Conservation (phyloP, 2,113 vertebrate genomes). For the Phoenicopterus ruber region DNA sequence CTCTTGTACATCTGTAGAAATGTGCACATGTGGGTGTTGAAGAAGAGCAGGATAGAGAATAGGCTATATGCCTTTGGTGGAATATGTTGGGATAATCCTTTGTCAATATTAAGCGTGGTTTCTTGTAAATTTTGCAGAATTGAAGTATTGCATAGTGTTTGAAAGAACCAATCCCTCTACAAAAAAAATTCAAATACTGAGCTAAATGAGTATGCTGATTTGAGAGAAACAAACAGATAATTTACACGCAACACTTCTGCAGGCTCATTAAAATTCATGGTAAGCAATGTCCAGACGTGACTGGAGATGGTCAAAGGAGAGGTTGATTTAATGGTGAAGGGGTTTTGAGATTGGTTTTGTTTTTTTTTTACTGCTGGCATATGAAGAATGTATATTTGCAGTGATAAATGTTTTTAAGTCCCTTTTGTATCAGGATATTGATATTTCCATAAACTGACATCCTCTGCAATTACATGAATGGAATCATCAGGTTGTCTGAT, state of each 20-base stretch:
- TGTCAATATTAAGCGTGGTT: background rate
- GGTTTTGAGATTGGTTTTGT: background rate
- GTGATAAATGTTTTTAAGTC: background rate
- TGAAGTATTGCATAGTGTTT: background rate
- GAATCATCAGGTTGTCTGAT: background rate
- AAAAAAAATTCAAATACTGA: background rate
- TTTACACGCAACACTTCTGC: background rate
- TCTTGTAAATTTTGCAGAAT: background rate
- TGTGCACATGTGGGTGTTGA: background rate
- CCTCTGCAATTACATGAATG: background rate
- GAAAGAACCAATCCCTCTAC: background rate
- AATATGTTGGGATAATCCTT: background rate
- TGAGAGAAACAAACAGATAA: background rate
- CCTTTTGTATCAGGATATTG: background rate
- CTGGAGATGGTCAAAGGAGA: background rate
- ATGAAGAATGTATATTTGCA: background rate
- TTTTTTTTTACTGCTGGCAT: background rate
- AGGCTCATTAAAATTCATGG: background rate
- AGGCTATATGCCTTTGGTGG: background rate
- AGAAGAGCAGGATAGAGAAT: background rate
- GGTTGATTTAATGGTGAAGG: background rate
- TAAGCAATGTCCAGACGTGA: background rate
- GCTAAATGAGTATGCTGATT: background rate
- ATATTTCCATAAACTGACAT: background rate
- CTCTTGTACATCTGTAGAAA: background rate